Evolutionary conservation across 1,140 invertebrate genomes (phyloP), one percentile per base, ranked within the genome.

Genomic region (Pseudomyrmex pallidus): DNA sequence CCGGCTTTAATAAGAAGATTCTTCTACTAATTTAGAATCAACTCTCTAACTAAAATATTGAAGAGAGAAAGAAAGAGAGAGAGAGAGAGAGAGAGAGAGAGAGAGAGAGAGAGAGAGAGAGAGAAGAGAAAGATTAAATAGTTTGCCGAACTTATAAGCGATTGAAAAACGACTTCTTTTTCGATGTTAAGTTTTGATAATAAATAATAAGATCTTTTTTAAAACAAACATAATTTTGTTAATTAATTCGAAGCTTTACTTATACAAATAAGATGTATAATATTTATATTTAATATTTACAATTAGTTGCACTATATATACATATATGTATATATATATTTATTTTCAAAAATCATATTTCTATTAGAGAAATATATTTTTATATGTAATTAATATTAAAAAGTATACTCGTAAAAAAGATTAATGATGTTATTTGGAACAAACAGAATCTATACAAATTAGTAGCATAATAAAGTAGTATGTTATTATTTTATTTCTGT

Each of bases 211-310:
- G 68, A 50, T 70, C 20, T 50, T 0, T 35, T 35, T 35, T 9
- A 44, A 54, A 54, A 64, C 20, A 57, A 8, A 35, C 5, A 35
- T 48, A 25, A 64, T 50, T 5, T n/a, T 22, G 20, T 80, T 22
- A 35, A 70, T 80, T 72, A 59, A 61, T 61, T 80, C 20, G 13
- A 48, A 5, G 20, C 20, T 35, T 59, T 72, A 48, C 20, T 70
- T 25, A 35, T 35, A 15, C 2, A n/a, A 10, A 13, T 35, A 35
- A 35, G 35, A 35, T 35, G 35, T 35, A 35, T 7, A 35, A 7
- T 35, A 35, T 35, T 35, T 35, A 35, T 35, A 35, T 35, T 35
- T 35, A 35, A 35, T 35, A 35, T 35, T 35, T 35, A 35, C 7
- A 35, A 35, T 35, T 35, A 35, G 5, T 35, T 35, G 35, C 7